Conservation (phyloP, 1,140 invertebrate genomes). For the Aphis gossypii region DNA sequence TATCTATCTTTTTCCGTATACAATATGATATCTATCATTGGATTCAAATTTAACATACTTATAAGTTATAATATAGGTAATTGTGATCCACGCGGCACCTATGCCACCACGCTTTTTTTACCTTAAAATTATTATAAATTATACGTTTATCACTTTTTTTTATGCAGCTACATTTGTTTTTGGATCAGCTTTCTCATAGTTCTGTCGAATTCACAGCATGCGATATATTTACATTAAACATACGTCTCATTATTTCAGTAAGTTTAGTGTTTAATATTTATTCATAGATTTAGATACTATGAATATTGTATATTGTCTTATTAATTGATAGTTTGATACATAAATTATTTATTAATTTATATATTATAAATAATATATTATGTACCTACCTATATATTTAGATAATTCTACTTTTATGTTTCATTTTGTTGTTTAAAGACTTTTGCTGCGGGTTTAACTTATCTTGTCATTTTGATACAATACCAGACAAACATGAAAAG, state of each 20-base stretch:
- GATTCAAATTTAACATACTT: no score
- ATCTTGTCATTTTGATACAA: conserved; percentile 9
- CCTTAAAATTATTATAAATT: background rate
- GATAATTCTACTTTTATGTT: background rate
- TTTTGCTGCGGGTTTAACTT: conserved; percentile 7
- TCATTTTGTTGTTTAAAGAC: conserved; percentile 3
- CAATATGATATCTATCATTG: no score
- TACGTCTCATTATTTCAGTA: conserved; percentile 6
- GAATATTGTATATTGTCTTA: background rate
- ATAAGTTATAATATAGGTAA: no score
- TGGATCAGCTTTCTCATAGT: background rate
- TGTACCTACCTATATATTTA: background rate
- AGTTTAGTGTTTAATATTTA: background rate
- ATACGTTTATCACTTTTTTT: background rate
- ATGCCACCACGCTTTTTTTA: no score
- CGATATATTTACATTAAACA: background rate
- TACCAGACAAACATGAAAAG: background rate
- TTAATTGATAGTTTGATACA: background rate
- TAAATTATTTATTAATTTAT: background rate
- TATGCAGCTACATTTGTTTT: background rate
- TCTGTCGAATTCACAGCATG: background rate
- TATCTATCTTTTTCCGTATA: no score
- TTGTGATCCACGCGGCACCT: no score
- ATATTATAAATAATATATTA: no score
- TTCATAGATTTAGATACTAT: background rate